A percentile compares a stretch with the other conserved stretches of the same genome.
These are phyloP conservation scores for Littorina saxatilis DNA, from an alignment of 1,140 invertebrate genomes.

Conservation along the genomic window DNA sequence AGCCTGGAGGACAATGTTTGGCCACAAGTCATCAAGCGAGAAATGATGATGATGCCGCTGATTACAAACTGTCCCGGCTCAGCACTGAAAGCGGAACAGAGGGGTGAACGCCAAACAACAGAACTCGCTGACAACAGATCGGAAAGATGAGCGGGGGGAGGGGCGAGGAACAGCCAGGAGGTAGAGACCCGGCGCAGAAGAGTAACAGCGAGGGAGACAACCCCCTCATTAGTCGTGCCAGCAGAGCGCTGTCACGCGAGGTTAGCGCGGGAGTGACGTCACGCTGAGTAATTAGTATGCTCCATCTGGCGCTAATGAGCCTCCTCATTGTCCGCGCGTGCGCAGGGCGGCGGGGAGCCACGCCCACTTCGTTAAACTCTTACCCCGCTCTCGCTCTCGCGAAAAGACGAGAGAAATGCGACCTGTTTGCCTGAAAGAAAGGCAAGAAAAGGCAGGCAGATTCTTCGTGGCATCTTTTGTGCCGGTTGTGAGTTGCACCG, in stretches of 20 bases:
- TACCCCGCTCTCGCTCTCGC: not conserved
- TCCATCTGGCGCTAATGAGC: slow-evolving; percentile 38
- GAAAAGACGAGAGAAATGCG: not conserved
- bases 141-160: slow-evolving; percentile 21
- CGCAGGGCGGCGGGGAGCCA: not conserved
- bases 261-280: slow-evolving; percentile 23
- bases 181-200: not conserved
- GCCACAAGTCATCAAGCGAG: not conserved
- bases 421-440: slow-evolving; percentile 11
- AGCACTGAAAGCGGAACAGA: not conserved
- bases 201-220: not conserved
- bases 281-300: slow-evolving; percentile 41
- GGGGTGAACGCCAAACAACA: too few relatives aligned
- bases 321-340: slow-evolving; percentile 31
- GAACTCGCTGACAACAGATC: too few relatives aligned
- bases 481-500: too few relatives aligned
- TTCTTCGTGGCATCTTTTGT: not conserved
- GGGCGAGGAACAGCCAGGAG: slow-evolving; percentile 13
- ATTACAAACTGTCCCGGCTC: slow-evolving; percentile 25
- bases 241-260: slow-evolving; percentile 31
- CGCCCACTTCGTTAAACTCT: slow-evolving; percentile 4
- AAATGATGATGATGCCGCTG: slow-evolving; percentile 11
- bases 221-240: slow-evolving; percentile 39
- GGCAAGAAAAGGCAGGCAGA: not conserved
- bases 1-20: not conserved